Conservation (phyloP, 2,797 vertebrate genomes). For the Tiaroga cobitis region DNA sequence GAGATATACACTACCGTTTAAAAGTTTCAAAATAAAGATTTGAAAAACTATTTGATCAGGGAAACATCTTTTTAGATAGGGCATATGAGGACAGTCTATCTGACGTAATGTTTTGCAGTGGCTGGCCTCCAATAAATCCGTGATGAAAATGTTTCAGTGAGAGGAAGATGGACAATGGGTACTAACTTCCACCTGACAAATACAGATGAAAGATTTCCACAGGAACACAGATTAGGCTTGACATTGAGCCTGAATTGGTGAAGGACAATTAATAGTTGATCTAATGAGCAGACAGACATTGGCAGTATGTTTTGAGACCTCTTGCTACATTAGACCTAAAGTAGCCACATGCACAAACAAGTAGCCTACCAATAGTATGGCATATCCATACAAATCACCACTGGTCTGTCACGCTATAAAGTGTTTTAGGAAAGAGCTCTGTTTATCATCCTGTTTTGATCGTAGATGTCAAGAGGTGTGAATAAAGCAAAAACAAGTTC, state of each 20-base stretch:
- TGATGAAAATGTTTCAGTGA: constrained; percentile 35
- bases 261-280: constrained; percentile 3
- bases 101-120: constrained; percentile 28
- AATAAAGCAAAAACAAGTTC: constrained; percentile 45
- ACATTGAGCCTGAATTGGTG: constrained; percentile 5
- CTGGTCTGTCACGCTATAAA: constrained; percentile 47
- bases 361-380: background rate
- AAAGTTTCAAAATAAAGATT: background rate
- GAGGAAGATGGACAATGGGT: constrained; percentile 38
- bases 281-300: constrained; percentile 6
- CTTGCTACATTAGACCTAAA: too few species aligned
- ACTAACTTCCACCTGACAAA: constrained; percentile 28
- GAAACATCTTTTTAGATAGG: background rate
- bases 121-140: constrained; percentile 43
- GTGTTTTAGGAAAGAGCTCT: constrained; percentile 48
- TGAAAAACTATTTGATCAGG: background rate
- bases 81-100: constrained; percentile 22
- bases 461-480: constrained; percentile 36
- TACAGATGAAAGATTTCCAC: constrained; percentile 41
- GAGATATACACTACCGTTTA: background rate
- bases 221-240: constrained; percentile 17
- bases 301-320: background rate
- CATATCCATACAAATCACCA: background rate
- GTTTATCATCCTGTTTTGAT: constrained; percentile 75
- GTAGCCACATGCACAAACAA: background rate